Evolutionary conservation across 2,888 invertebrate species (phyloP), one percentile per base, ranked within the genome.

Genomic region (Eutolmus rufibarbis): DNA sequence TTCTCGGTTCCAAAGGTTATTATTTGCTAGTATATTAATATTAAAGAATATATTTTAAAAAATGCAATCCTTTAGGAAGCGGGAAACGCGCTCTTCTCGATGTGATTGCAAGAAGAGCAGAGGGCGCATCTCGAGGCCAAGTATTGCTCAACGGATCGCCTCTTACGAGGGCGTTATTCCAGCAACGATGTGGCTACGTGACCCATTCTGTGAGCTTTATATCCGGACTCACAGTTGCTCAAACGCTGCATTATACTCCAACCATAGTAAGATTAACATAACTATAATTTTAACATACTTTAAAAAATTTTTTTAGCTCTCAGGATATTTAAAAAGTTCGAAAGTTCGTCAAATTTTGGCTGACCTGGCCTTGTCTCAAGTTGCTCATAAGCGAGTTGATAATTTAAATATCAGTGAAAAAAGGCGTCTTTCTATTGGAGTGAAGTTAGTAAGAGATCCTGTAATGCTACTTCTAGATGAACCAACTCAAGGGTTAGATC

Each of bases 11-110:
- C 0, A 98, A 98, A 94, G 98, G 98, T 95, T 46, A 91, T 76
- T 76, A 19, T 76, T 40, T 37, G 8, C 9, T 16, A 14, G 2
- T 34, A 37, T 3, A 37, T 3, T 16, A 9, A n/a, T 37, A 40
- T 34, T n/a, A 14, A 19, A 43, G 46, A 14, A 12, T 51, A 51
- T 19, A 31, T 28, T 56, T 34, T 37, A 78, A 28, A 37, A 77
- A 28, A n/a, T n/a, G 8, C 4, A 19, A 40, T 16, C 56, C 5
- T n/a, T 34, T 34, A 97, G 98, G 98, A 16, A 98, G 98, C 90
- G 99, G 99, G 0, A 99, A 99, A 91, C 95, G 98, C 46, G 98
- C 98, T 0, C 94, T 99, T 3, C 93, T 99, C 8, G 98, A 99
- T 92, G 98, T 98, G 8, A 97, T 99, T 87, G 96, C 97, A 0